Evolutionary conservation across 2,888 invertebrate species (phyloP).

Genomic region (Frankliniella fusca): DNA sequence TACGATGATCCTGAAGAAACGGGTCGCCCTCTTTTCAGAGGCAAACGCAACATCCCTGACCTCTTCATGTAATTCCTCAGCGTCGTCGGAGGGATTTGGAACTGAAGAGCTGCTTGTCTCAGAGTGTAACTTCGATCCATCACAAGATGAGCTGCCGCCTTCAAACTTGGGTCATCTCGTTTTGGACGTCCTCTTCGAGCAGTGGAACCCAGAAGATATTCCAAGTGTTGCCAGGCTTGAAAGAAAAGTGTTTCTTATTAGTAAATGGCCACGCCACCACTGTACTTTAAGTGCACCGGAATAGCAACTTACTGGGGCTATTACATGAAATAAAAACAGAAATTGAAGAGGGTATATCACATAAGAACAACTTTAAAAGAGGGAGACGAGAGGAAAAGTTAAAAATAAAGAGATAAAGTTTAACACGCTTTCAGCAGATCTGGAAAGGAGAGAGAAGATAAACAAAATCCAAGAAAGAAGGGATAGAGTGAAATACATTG

Average conservation of each 20-base stretch:
- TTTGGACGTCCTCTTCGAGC: constrained; percentile 21
- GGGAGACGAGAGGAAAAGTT: background rate
- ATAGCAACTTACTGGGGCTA: constrained; percentile 17
- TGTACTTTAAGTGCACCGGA: background rate
- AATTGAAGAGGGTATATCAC: constrained; percentile 1
- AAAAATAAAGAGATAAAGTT: background rate
- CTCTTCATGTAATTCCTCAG: constrained; percentile 8
- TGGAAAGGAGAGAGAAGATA: background rate
- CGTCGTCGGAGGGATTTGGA: constrained; percentile 2
- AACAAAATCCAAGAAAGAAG: background rate
- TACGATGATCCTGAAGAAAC: background rate
- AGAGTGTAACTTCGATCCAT: constrained; percentile 22
- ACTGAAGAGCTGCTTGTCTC: constrained; percentile 13
- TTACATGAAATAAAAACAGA: constrained; percentile 12
- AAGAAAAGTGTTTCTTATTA: background rate
- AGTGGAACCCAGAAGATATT: constrained; percentile 16
- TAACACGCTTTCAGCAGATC: background rate
- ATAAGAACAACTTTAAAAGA: background rate
- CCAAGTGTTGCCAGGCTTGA: constrained; percentile 17
- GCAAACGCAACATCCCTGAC: background rate
- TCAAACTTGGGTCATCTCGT: constrained; percentile 12
- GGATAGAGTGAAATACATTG: background rate
- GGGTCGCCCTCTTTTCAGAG: background rate
- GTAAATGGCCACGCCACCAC: background rate
- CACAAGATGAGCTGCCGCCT: background rate